Evolutionary conservation across 2,113 vertebrate genomes (phyloP), one percentile per base, ranked within the genome.

Genomic region (Choloepus hoffmanni): DNA sequence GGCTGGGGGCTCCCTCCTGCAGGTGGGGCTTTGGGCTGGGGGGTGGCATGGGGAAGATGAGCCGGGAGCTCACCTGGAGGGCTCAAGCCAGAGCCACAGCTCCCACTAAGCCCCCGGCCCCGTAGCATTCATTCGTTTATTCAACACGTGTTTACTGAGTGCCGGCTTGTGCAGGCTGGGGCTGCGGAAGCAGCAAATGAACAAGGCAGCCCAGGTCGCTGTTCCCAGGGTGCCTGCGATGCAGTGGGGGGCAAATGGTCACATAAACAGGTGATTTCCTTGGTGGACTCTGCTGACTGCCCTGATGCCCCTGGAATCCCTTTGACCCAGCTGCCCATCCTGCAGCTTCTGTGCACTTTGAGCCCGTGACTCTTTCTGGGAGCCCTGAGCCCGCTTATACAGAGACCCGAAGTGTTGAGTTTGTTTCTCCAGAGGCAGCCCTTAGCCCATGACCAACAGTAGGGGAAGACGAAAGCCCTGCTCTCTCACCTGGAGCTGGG

Each of bases 191-290:
- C 33, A 45, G 77, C 28, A 10, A 4, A 21, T 4, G 16, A 26
- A 2, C 13, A 1, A 5, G 36, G 36, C 2, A 36, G 36, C 36
- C 36, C 36, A 36, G 36, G 36, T 36, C 36, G 36, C 36, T 36
- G 36, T 36, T 36, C 36, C 36, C 43, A 0, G 0, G n/a, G 58
- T 23, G 53, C 78, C 30, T 16, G 10, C 24, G 0, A n/a, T 72
- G 10, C 36, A 40, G 28, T 0, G 8, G 21, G 43, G 43, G n/a
- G 28, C 45, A 77, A 48, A 77, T 48, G 30, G 23, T 19, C 30
- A 77, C 18, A 7, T 30, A 53, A 4, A 13, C 33, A 13, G 77
- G 36, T 26, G 55, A 11, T 2, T 53, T 94, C 48, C 30, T 14
- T 13, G n/a, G 60, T 18, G 33, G 84, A 15, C 14, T 8, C 53